Evolutionary conservation across 2,113 vertebrate species (phyloP), one percentile per base, ranked within the genome.

Genomic region (Nyctibius bracteatus): DNA sequence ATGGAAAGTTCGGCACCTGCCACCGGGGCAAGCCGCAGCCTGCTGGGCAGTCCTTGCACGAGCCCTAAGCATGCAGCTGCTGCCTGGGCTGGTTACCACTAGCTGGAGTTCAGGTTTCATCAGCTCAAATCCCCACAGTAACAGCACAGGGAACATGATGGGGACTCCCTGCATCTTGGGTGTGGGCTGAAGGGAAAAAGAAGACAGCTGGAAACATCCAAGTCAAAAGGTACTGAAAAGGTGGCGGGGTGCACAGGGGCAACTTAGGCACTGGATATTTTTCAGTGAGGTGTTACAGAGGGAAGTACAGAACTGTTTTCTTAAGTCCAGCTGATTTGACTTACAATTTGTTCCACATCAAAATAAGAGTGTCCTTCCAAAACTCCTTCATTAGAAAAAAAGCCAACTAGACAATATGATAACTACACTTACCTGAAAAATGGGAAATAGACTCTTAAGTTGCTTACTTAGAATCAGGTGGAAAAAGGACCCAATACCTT

Each of bases 21-120:
- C 27, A 30, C 12, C 1, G 2, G 12, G 15, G 12, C 0, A 1
- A 33, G 25, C 22, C 3, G 2, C 8, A 20, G 31, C 16, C n/a
- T 5, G 0, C 14, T 16, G 58, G 10, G 5, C 9, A 46, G 35
- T 6, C 44, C 8, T 30, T 10, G 14, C 39, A n/a, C 0, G 3
- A 71, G 43, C 67, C 44, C 57, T 17, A 12, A 33, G 33, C n/a
- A 12, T 35, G 30, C 44, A 81, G 35, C 31, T 5, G 0, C 71
- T 47, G 33, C 35, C 72, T 80, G 67, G 25, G 41, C 67, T 25
- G 15, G 17, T 17, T 57, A 31, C 27, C 33, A 5, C 31, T 27
- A 44, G 63, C 51, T 49, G 72, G 52, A 24, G 14, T 3, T 4
- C 4, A 35, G 5, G 13, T 41, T 83, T 73, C n/a, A 24, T 19